Percentiles rank a stretch among this genome's conserved stretches.
phyloP scores from a whole-genome alignment of 2,797 vertebrate species.

The Aselliscus stoliczkanus region DNA sequence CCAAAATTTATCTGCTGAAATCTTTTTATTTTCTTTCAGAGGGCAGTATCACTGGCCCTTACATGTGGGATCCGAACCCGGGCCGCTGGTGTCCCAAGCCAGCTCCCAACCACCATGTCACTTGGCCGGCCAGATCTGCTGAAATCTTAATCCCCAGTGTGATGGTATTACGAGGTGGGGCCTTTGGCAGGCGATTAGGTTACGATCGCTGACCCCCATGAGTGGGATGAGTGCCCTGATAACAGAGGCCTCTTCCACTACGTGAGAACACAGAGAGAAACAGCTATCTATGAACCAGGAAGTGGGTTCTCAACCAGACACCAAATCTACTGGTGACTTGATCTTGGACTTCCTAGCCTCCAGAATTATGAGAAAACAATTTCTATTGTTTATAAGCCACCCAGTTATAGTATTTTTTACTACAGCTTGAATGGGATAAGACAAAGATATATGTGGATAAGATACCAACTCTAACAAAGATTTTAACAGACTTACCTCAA shows the following conservation, averaged over 20 bases:
- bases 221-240: background rate
- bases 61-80: no score
- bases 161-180: background rate
- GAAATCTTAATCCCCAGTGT: background rate
- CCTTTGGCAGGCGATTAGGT: background rate
- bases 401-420: background rate
- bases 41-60: no score
- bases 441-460: background rate
- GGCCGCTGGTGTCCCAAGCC: no score
- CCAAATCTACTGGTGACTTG: background rate
- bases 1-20: background rate
- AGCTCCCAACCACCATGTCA: no score
- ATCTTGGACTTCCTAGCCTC: background rate
- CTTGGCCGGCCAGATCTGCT: no score
- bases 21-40: no score
- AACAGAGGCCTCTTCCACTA: background rate
- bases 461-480: background rate
- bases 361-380: background rate
- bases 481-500: constrained; percentile 89
- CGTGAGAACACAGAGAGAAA: background rate
- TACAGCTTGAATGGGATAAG: background rate
- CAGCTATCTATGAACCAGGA: background rate
- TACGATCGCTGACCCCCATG: background rate
- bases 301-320: background rate
- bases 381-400: background rate